Conservation (phyloP, 2,113 vertebrate species). For the Azemiops feae region DNA sequence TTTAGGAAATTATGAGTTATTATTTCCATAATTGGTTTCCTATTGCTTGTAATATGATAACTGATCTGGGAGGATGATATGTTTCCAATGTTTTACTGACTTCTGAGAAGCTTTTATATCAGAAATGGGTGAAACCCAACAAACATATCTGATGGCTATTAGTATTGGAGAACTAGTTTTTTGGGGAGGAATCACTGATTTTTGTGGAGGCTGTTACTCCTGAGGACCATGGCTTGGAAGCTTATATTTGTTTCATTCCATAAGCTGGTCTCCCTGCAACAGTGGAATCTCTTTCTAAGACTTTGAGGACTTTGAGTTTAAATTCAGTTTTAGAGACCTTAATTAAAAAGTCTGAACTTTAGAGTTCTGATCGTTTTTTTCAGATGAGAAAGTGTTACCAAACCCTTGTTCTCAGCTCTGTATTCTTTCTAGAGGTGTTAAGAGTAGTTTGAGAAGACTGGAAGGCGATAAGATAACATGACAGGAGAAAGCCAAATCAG, state of each 20-base stretch:
- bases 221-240: background rate
- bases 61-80: background rate
- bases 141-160: background rate
- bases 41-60: background rate
- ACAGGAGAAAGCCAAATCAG: background rate
- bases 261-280: background rate
- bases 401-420: background rate
- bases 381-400: background rate
- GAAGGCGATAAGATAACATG: background rate
- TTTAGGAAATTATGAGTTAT: background rate
- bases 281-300: background rate
- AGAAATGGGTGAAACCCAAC: background rate
- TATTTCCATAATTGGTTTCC: background rate
- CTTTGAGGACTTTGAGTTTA: background rate
- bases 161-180: background rate
- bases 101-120: background rate
- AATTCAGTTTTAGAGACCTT: background rate
- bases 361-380: background rate
- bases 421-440: background rate
- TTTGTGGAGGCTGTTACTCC: background rate
- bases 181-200: background rate
- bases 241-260: background rate
- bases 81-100: background rate
- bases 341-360: background rate
- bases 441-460: background rate